These are phyloP conservation scores for Erythrocercus mccallii DNA, from an alignment of 2,113 vertebrate genomes.

Conservation along the genomic window DNA sequence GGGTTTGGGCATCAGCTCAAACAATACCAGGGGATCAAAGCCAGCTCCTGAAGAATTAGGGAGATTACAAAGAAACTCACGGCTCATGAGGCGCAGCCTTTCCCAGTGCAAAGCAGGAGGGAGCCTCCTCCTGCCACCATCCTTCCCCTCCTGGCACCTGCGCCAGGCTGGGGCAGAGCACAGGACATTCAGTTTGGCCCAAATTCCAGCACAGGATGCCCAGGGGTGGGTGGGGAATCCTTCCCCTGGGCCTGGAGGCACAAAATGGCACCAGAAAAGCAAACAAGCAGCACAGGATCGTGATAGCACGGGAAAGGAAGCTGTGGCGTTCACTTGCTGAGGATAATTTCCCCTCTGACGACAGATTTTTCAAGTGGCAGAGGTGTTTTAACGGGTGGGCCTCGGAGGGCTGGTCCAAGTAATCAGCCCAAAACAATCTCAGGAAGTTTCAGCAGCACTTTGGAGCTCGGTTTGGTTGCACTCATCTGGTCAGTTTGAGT, in stretches of 20 bases:
- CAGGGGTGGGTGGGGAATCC: not conserved
- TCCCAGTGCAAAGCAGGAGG: not conserved
- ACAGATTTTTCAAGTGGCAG: slow-evolving; percentile 14
- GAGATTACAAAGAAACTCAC: slow-evolving; percentile 1
- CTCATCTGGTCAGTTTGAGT: not conserved
- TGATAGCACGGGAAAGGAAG: slow-evolving; percentile 3
- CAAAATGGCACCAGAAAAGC: slow-evolving; percentile 26
- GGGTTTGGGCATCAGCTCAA: slow-evolving; percentile 18
- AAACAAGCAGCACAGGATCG: not conserved
- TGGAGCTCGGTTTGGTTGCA: not conserved
- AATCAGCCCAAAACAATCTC: slow-evolving; percentile 49
- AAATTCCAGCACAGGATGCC: not conserved
- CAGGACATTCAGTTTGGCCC: not conserved
- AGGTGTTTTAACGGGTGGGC: slow-evolving; percentile 6
- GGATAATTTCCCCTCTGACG: slow-evolving; percentile 45
- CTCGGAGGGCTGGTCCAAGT: slow-evolving; percentile 23
- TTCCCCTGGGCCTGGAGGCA: not conserved
- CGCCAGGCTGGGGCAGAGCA: not conserved
- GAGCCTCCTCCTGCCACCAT: not conserved
- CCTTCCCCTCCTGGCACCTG: not conserved
- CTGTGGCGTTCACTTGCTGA: not conserved
- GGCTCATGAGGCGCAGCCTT: not conserved
- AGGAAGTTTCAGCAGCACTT: not conserved
- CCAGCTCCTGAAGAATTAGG: slow-evolving; percentile 40
- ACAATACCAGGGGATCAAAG: slow-evolving; percentile 3